These are phyloP conservation scores for Characodon lateralis DNA, from an alignment of 2,797 vertebrate species.

Conservation along the genomic window DNA sequence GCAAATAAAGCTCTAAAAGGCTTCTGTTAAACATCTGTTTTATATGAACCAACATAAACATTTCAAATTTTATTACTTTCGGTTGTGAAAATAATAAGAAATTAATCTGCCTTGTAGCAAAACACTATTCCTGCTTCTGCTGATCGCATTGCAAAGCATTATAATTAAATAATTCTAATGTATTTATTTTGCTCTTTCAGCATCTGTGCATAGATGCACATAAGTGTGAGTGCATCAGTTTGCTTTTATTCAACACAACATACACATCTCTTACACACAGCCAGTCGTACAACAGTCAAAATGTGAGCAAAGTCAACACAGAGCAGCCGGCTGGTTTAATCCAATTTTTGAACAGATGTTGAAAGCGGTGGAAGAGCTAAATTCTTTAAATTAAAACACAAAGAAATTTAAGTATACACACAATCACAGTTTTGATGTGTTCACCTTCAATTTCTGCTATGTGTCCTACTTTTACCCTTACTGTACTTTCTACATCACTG, in stretches of 20 bases:
- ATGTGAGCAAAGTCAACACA: neutral
- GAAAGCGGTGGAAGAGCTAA: neutral
- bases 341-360: neutral
- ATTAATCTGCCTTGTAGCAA: neutral
- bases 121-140: neutral
- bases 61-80: neutral
- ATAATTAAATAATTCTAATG: neutral
- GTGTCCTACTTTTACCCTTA: neutral
- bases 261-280: neutral
- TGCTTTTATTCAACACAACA: neutral
- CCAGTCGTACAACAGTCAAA: neutral
- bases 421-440: neutral
- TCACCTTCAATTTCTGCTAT: neutral
- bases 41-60: neutral
- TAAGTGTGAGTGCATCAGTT: neutral
- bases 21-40: neutral
- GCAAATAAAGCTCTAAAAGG: neutral
- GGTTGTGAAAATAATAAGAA: neutral
- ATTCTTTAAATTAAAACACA: neutral
- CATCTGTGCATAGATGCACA: neutral
- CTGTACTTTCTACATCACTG: neutral
- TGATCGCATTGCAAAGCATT: neutral
- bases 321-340: neutral
- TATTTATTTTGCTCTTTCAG: neutral
- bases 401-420: neutral